A percentile compares a stretch with the other conserved stretches of the same genome.
Conservation (phyloP, 2,797 vertebrate species). For the Miichthys miiuy region DNA sequence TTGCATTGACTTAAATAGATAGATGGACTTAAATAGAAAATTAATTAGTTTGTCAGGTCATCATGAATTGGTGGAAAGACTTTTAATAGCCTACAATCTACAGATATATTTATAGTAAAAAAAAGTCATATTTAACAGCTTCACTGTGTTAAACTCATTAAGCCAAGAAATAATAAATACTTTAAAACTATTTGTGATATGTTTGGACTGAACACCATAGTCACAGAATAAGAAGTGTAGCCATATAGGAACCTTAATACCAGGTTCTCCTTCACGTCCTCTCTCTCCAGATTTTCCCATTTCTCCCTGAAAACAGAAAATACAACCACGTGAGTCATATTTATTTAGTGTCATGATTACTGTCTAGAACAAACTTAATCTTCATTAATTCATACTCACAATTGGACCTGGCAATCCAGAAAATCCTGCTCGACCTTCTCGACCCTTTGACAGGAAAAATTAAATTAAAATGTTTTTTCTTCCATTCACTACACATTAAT, state of each 20-base stretch:
- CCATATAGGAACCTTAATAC: conserved; percentile 88
- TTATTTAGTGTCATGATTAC: not conserved
- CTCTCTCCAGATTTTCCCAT: conserved; percentile 82
- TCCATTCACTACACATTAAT: not conserved
- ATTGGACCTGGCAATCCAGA: conserved; percentile 79
- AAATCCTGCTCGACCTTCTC: conserved; percentile 80
- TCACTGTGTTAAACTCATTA: not conserved
- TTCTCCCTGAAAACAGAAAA: conserved; percentile 76
- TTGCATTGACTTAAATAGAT: not conserved
- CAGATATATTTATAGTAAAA: not conserved
- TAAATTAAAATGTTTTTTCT: no score
- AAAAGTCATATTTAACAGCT: not conserved
- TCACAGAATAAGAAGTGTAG: conserved; percentile 63
- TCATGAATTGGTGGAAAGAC: not conserved
- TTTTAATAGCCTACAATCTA: not conserved
- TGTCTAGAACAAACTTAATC: not conserved
- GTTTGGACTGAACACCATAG: conserved; percentile 3
- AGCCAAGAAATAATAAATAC: not conserved
- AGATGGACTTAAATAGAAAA: not conserved
- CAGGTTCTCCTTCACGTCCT: conserved; percentile 85
- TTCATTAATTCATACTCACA: conserved; percentile 73
- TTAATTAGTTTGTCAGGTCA: not conserved
- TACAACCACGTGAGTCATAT: conserved; percentile 5
- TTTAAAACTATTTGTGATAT: not conserved
- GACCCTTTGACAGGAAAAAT: conserved; percentile 76